Conservation (phyloP, 2,113 vertebrate genomes). For the Rhombomys opimus region DNA sequence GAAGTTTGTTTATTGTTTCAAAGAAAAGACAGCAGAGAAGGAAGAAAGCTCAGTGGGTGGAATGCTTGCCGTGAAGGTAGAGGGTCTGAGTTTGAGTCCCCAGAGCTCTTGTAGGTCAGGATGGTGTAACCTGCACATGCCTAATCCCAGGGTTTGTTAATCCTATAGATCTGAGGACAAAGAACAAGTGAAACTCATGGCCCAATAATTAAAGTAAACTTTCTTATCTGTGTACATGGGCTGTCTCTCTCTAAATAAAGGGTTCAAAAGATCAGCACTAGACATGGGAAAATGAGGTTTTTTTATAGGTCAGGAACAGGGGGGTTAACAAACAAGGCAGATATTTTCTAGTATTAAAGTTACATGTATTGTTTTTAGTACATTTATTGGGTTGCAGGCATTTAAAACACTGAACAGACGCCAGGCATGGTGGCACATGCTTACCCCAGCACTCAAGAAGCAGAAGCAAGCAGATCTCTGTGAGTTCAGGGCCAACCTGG, state of each 20-base stretch:
- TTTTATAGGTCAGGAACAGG: too few relatives aligned
- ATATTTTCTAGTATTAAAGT: too few relatives aligned
- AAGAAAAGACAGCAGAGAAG: not conserved
- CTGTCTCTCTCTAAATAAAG: not conserved
- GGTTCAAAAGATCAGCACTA: too few relatives aligned
- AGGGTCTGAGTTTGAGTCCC: not conserved
- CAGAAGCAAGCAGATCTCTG: not conserved
- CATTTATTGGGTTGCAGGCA: too few relatives aligned
- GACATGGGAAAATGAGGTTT: too few relatives aligned
- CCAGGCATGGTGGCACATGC: not conserved
- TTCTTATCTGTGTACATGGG: not conserved
- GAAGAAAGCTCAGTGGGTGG: not conserved
- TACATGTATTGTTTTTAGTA: too few relatives aligned
- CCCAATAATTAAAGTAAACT: not conserved
- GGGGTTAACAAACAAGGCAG: too few relatives aligned
- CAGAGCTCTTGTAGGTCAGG: not conserved
- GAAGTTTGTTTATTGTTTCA: slow-evolving; percentile 33
- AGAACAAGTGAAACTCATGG: not conserved
- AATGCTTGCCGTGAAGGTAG: not conserved
- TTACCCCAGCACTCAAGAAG: not conserved
- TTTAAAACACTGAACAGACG: not conserved
- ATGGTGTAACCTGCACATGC: not conserved
- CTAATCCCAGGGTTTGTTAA: not conserved
- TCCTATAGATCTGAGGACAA: not conserved
- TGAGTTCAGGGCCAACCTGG: not conserved